These are phyloP conservation scores for Ormia ochracea DNA, from an alignment of 2,888 invertebrate species.

Conservation along the genomic window DNA sequence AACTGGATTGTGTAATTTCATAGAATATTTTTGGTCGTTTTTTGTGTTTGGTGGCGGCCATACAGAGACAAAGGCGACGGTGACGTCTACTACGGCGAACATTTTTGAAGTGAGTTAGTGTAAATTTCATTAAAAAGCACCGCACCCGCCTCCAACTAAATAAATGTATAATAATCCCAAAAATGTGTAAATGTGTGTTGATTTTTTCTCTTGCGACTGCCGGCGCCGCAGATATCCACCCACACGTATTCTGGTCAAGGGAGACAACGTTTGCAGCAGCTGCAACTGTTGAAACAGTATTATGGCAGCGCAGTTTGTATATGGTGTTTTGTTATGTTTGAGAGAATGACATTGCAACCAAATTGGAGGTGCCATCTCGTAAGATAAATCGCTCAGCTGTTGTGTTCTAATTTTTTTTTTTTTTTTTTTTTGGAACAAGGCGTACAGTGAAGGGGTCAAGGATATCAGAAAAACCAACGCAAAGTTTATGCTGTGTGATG, in stretches of 20 bases:
- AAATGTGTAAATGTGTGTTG: conserved; percentile 47
- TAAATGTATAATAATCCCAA: conserved; percentile 29
- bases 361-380: conserved; percentile 36
- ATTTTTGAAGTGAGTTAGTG: conserved; percentile 52
- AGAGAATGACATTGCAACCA: conserved; percentile 62
- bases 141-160: conserved; percentile 48
- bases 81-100: conserved; percentile 55
- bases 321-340: conserved; percentile 62
- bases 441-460: conserved; percentile 7
- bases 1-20: conserved; percentile 59
- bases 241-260: conserved; percentile 59
- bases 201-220: conserved; percentile 48
- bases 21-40: conserved; percentile 45
- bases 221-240: conserved; percentile 57
- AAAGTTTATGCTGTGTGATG: not conserved
- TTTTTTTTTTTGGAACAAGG: not conserved
- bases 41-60: conserved; percentile 48
- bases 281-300: conserved; percentile 38
- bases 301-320: conserved; percentile 8
- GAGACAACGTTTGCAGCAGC: conserved; percentile 55
- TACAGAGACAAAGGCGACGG: conserved; percentile 53
- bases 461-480: not conserved
- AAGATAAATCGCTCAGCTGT: conserved; percentile 4
- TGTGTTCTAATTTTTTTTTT: not conserved
- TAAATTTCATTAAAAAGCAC: conserved; percentile 47